These are phyloP conservation scores for Gerris lacustris DNA, from an alignment of 2,888 invertebrate genomes.

Conservation along the genomic window DNA sequence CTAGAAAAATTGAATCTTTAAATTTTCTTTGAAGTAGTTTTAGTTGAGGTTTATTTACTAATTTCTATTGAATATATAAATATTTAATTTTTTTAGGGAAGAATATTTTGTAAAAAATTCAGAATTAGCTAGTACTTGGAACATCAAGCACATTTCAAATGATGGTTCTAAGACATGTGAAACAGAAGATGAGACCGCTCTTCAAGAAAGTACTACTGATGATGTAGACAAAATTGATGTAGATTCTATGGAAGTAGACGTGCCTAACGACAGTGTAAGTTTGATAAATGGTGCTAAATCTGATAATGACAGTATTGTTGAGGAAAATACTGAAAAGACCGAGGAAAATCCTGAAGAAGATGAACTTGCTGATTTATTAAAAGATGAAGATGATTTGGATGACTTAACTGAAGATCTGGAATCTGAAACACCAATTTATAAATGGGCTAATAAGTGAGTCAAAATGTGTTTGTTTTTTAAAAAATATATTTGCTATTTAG, in stretches of 20 bases:
- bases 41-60: no score
- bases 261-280: neutral
- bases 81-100: slow-evolving; percentile 17
- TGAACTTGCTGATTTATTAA: slow-evolving; percentile 22
- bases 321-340: slow-evolving; percentile 25
- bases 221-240: slow-evolving; percentile 31
- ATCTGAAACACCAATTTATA: slow-evolving; percentile 19
- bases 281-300: no score
- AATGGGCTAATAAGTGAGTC: slow-evolving; percentile 25
- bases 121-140: slow-evolving; percentile 45
- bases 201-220: slow-evolving; percentile 38
- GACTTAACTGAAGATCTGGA: slow-evolving; percentile 14
- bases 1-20: no score
- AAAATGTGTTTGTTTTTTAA: slow-evolving; percentile 11
- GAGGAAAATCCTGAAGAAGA: slow-evolving; percentile 22
- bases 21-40: no score
- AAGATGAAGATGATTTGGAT: slow-evolving; percentile 17
- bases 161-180: slow-evolving; percentile 28
- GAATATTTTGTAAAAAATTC: slow-evolving; percentile 50
- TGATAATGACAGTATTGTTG: no score
- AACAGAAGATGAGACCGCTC: slow-evolving; percentile 34
- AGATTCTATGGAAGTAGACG: neutral
- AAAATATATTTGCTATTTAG: neutral
- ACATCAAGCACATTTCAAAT: slow-evolving; percentile 38
- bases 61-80: neutral